phyloP scores from a whole-genome alignment of 2,888 invertebrate species.

The Euzophera pinguis region DNA sequence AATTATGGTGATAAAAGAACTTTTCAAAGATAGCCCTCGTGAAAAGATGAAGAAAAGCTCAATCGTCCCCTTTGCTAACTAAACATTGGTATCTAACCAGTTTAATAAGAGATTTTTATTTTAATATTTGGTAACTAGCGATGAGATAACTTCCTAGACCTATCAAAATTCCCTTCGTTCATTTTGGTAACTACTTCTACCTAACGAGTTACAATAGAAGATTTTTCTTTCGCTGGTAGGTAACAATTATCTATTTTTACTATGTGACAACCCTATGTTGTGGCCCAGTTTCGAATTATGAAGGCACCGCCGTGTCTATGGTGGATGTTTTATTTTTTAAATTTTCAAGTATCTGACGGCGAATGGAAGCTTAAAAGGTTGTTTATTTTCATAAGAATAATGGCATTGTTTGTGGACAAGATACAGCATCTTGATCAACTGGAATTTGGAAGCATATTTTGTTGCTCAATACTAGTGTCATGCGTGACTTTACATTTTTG shows the following conservation, averaged over 20 bases:
- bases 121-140: too few relatives aligned
- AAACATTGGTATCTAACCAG: too few relatives aligned
- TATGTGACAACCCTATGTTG: slow-evolving; percentile 39
- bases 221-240: background rate
- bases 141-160: too few relatives aligned
- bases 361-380: slow-evolving; percentile 49
- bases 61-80: too few relatives aligned
- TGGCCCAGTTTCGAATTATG: slow-evolving; percentile 56
- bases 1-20: too few relatives aligned
- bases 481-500: slow-evolving; percentile 54
- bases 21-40: too few relatives aligned
- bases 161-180: too few relatives aligned
- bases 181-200: too few relatives aligned
- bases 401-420: slow-evolving; percentile 74
- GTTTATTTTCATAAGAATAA: slow-evolving; percentile 67
- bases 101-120: too few relatives aligned
- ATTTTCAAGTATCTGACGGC: slow-evolving; percentile 42
- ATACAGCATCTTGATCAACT: slow-evolving; percentile 62
- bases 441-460: slow-evolving; percentile 48
- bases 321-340: slow-evolving; percentile 50
- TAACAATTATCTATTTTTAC: background rate
- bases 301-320: slow-evolving; percentile 59
- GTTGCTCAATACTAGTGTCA: too few relatives aligned
- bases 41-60: too few relatives aligned
- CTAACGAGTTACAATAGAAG: too few relatives aligned